phyloP scores from a whole-genome alignment of 2,888 invertebrate genomes.

The Sceliomorpha sp. region DNA sequence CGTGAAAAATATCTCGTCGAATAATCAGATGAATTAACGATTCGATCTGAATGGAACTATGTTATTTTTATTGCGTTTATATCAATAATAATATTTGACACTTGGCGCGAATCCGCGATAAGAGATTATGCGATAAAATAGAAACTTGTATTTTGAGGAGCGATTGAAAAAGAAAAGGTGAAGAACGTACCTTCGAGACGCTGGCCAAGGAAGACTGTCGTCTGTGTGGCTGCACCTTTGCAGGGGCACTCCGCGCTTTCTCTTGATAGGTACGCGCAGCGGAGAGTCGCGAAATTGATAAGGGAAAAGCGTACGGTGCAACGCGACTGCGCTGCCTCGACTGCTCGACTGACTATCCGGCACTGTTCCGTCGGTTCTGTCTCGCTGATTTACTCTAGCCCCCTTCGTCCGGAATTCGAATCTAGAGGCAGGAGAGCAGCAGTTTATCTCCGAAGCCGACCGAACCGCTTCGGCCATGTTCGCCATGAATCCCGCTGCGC shows the following conservation, averaged over 20 bases:
- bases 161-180: background rate
- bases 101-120: background rate
- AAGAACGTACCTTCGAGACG: slow-evolving; percentile 44
- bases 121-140: background rate
- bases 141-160: background rate
- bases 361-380: too few relatives aligned
- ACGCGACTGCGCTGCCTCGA: slow-evolving; percentile 65
- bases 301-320: slow-evolving; percentile 61
- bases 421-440: slow-evolving; percentile 37
- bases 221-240: slow-evolving; percentile 44
- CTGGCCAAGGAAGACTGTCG: slow-evolving; percentile 48
- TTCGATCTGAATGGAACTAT: too few relatives aligned
- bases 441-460: slow-evolving; percentile 44
- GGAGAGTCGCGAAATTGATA: slow-evolving; percentile 59
- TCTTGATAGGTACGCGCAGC: slow-evolving; percentile 56
- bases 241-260: slow-evolving; percentile 44
- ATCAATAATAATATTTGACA: too few relatives aligned
- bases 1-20: too few relatives aligned
- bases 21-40: too few relatives aligned
- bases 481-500: slow-evolving; percentile 32
- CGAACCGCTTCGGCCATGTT: slow-evolving; percentile 50
- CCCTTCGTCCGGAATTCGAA: slow-evolving; percentile 44
- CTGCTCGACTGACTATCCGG: slow-evolving; percentile 50
- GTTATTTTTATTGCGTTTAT: too few relatives aligned
- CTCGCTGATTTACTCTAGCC: slow-evolving; percentile 36